phyloP scores from a whole-genome alignment of 2,888 invertebrate genomes.

The Leptinotarsa juncta region DNA sequence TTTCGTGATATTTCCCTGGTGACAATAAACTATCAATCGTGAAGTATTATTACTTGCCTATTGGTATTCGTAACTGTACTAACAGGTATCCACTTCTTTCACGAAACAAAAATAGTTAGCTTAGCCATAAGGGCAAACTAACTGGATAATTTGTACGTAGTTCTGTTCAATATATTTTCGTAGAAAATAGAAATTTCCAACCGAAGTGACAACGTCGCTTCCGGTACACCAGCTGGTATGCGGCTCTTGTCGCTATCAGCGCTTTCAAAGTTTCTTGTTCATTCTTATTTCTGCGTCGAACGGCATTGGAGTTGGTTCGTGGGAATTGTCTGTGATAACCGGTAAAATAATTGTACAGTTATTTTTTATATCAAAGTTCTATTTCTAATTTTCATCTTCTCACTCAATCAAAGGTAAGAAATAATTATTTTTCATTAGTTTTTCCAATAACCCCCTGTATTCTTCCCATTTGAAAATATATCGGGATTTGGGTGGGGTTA shows the following conservation, averaged over 20 bases:
- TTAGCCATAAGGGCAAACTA: no score
- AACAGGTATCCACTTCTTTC: no score
- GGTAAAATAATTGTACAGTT: slow-evolving; percentile 42
- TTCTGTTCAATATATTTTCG: not conserved
- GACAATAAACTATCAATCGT: no score
- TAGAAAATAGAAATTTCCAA: not conserved
- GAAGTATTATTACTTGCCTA: no score
- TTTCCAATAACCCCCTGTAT: not conserved
- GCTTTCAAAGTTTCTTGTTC: slow-evolving; percentile 26
- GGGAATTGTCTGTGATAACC: slow-evolving; percentile 43
- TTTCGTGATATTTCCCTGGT: no score
- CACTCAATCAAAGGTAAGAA: slow-evolving; percentile 40
- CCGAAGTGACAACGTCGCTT: slow-evolving; percentile 28
- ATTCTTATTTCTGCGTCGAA: slow-evolving; percentile 37
- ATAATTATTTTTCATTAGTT: slow-evolving; percentile 18
- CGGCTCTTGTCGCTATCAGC: slow-evolving; percentile 23
- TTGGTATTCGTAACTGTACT: no score
- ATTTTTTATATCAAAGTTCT: slow-evolving; percentile 24
- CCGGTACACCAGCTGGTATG: slow-evolving; percentile 32
- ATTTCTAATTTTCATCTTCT: slow-evolving; percentile 33
- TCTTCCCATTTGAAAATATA: not conserved
- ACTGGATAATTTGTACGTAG: no score
- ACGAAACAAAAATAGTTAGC: no score
- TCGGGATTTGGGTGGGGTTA: slow-evolving; percentile 26
- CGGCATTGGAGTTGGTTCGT: slow-evolving; percentile 28